phyloP scores from a whole-genome alignment of 1,140 invertebrate genomes.

The Geopemphigus sp. region DNA sequence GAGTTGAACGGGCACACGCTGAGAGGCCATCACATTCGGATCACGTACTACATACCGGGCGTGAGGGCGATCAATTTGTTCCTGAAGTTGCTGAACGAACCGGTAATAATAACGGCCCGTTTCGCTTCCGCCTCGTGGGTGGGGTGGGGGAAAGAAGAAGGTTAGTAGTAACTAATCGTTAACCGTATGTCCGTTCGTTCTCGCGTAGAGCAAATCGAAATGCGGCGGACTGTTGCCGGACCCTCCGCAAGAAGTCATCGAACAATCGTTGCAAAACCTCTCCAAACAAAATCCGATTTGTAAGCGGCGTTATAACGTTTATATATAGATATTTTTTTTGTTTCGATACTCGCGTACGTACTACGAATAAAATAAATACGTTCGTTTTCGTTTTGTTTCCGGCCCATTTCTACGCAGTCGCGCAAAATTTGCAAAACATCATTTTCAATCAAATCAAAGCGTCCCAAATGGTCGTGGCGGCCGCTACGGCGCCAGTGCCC shows the following conservation, averaged over 20 bases:
- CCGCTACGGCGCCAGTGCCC: too few relatives aligned
- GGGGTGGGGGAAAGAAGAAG: too few relatives aligned
- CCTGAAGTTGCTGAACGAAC: slow-evolving; percentile 59
- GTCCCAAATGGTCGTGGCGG: slow-evolving; percentile 44
- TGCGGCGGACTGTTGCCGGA: slow-evolving; percentile 58
- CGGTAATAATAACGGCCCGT: slow-evolving; percentile 55
- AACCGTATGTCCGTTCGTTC: too few relatives aligned
- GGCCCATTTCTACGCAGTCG: too few relatives aligned
- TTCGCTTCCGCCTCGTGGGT: too few relatives aligned
- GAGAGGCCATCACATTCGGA: slow-evolving; percentile 57
- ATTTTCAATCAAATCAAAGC: slow-evolving; percentile 54
- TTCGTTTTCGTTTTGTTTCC: too few relatives aligned
- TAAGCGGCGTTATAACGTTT: too few relatives aligned
- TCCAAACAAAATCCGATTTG: slow-evolving; percentile 61
- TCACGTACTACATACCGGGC: slow-evolving; percentile 63
- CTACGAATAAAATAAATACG: too few relatives aligned
- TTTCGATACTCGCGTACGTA: too few relatives aligned
- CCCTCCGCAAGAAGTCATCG: slow-evolving; percentile 58
- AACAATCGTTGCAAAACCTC: slow-evolving; percentile 58
- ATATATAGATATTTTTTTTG: too few relatives aligned
- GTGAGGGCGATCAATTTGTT: slow-evolving; percentile 62
- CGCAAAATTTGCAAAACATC: slow-evolving; percentile 60
- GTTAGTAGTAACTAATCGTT: too few relatives aligned
- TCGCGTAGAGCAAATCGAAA: slow-evolving; percentile 55
- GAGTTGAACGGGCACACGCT: slow-evolving; percentile 57